Conservation (phyloP, 2,888 invertebrate species). For the Sesia bembeciformis region DNA sequence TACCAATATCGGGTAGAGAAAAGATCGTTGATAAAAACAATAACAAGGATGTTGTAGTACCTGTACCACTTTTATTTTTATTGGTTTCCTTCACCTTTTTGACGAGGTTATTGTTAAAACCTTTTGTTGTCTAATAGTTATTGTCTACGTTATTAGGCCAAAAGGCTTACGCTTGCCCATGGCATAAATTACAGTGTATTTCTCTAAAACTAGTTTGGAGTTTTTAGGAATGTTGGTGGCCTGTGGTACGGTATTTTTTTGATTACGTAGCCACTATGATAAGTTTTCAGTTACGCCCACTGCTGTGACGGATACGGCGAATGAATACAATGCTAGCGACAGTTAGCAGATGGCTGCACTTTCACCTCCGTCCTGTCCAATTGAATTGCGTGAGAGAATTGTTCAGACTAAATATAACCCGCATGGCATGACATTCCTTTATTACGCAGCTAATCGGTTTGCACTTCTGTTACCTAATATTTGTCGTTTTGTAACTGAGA, state of each 20-base stretch:
- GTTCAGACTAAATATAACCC: slow-evolving; percentile 9
- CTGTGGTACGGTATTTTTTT: slow-evolving; percentile 1
- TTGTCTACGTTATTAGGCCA: too few species aligned
- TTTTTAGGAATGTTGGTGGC: background rate
- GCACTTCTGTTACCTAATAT: background rate
- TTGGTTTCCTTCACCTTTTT: too few species aligned
- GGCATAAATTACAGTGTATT: too few species aligned
- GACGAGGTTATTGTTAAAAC: too few species aligned
- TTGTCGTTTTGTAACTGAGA: background rate
- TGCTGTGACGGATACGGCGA: slow-evolving; percentile 20
- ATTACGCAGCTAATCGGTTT: background rate
- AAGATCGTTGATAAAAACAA: too few species aligned
- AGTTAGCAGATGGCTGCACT: slow-evolving; percentile 47
- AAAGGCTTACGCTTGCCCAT: too few species aligned
- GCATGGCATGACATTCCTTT: background rate
- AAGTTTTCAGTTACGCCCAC: slow-evolving; percentile 33
- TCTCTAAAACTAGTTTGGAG: too few species aligned
- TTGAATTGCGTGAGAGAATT: slow-evolving; percentile 37
- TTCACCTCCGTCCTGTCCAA: slow-evolving; percentile 51
- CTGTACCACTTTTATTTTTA: too few species aligned
- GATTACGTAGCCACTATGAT: slow-evolving; percentile 17
- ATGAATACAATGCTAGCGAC: slow-evolving; percentile 22
- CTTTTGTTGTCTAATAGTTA: too few species aligned
- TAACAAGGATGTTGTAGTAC: too few species aligned
- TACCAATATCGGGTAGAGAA: too few species aligned